These are phyloP conservation scores for Agelastica alni DNA, from an alignment of 2,888 invertebrate genomes.

Conservation along the genomic window DNA sequence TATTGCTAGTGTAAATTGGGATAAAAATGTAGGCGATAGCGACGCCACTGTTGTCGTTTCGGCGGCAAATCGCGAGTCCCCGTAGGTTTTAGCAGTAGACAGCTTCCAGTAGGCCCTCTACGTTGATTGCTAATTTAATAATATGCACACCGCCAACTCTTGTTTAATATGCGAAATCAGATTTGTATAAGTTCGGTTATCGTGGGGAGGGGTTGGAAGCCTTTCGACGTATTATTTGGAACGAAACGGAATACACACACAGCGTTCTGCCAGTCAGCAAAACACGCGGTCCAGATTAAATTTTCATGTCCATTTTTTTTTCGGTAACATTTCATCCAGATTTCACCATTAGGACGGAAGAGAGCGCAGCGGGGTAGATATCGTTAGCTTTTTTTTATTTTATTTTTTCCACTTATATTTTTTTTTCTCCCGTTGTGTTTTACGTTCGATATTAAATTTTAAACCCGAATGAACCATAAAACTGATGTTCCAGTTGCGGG, in stretches of 20 bases:
- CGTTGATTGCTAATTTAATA: conserved; percentile 57
- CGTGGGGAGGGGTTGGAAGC: conserved; percentile 27
- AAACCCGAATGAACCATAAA: conserved; percentile 8
- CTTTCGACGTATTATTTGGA: conserved; percentile 31
- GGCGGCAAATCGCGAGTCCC: background rate
- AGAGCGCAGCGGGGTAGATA: conserved; percentile 18
- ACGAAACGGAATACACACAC: conserved; percentile 16
- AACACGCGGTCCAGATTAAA: conserved; percentile 27
- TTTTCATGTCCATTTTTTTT: conserved; percentile 25
- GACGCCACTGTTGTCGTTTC: conserved; percentile 1
- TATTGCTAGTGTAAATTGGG: too few relatives aligned
- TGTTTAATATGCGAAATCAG: conserved; percentile 59
- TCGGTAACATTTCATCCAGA: conserved; percentile 22
- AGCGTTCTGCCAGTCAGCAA: conserved; percentile 24
- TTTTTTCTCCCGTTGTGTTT: conserved; percentile 7
- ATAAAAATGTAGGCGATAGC: background rate
- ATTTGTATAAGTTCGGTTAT: conserved; percentile 60
- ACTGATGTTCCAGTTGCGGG: conserved; percentile 6
- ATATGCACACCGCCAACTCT: conserved; percentile 56
- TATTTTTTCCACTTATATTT: conserved; percentile 12
- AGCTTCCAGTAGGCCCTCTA: conserved; percentile 29
- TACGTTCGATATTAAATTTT: conserved; percentile 13
- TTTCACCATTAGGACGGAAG: conserved; percentile 18
- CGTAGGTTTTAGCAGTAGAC: conserved; percentile 7
- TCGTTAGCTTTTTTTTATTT: conserved; percentile 17